Base-by-base conservation (phyloP, 2,113 vertebrate genomes). In the Rhinogobius similis region DNA sequence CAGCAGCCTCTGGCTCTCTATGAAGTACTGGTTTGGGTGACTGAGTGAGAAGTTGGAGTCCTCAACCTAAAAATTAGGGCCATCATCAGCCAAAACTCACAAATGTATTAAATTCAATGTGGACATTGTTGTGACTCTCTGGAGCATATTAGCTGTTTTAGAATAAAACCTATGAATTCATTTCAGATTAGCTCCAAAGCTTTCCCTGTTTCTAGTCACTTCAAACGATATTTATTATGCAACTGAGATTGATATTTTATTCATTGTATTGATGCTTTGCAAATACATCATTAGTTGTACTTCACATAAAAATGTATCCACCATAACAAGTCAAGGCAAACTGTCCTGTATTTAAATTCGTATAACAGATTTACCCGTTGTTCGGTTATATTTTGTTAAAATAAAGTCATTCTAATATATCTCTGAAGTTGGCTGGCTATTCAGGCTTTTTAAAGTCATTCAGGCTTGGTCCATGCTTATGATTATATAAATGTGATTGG, bases 21-120 rank as follows among this genome's bases (percentile, higher is more conserved):
- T 61, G 78, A 99, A 99, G 91, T 98, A 99, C 89, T 98, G 96
- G 92, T 99, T 99, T 3, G 98, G 98, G 81, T 99, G 98, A 90
- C 84, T 98, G 81, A 99, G 90, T 20, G 96, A 98, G 92, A 98
- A 99, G 2, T 90, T 93, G 41, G 91, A 73, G 21, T 99, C 97
- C 36, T 96, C 95, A 12, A 97, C 70, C 98, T 99, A 89, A 88
- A 79, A 72, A 82, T 26, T 10, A 27, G 38, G 73, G 16, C 18
- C 29, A 64, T 16, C 46, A 55, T 16, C 27, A 24, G 16, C 29
- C 29, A 20, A 36, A 38, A 61, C 29, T 5, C n/a, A 27, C 14
- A 46, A 26, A 75, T 78, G 75, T 68, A 75, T 68, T 65, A 53
- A 32, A 66, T 46, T 73, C 48, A 36, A 66, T 43, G 72, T 74